Evolutionary conservation across 2,888 invertebrate genomes (phyloP).

Genomic region (Caradrina clavipalpis): DNA sequence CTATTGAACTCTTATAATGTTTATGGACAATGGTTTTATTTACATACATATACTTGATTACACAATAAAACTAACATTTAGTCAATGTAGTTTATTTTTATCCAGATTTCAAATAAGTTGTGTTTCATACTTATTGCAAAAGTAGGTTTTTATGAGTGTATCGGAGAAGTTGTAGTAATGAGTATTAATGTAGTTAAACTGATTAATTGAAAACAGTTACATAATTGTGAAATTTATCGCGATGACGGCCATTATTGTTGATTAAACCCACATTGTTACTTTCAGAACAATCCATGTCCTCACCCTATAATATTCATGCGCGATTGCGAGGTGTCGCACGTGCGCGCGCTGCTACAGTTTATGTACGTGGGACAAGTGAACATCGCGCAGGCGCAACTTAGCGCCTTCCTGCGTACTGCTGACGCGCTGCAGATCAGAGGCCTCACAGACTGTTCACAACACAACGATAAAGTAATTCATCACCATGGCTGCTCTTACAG

Average conservation of each 20-base stretch:
- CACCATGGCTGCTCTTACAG: constrained; percentile 8
- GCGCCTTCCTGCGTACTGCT: constrained; percentile 94
- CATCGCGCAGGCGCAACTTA: constrained; percentile 94
- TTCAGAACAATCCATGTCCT: constrained; percentile 95
- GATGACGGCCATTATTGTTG: constrained; percentile 38
- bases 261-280: constrained; percentile 69
- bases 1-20: constrained; percentile 18
- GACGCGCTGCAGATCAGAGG: constrained; percentile 95
- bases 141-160: constrained; percentile 8
- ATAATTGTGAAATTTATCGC: constrained; percentile 39
- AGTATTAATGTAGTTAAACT: constrained; percentile 26
- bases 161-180: constrained; percentile 10
- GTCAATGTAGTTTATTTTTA: constrained; percentile 25
- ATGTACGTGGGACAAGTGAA: constrained; percentile 97
- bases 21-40: constrained; percentile 32
- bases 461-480: constrained; percentile 87
- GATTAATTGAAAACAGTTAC: constrained; percentile 43
- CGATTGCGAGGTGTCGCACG: constrained; percentile 95
- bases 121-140: constrained; percentile 8
- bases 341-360: constrained; percentile 95
- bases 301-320: constrained; percentile 96
- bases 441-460: constrained; percentile 93
- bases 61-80: constrained; percentile 18
- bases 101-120: constrained; percentile 5
- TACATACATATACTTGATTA: constrained; percentile 24